Evolutionary conservation across 1,140 invertebrate species (phyloP).

Genomic region (Cylas formicarius): DNA sequence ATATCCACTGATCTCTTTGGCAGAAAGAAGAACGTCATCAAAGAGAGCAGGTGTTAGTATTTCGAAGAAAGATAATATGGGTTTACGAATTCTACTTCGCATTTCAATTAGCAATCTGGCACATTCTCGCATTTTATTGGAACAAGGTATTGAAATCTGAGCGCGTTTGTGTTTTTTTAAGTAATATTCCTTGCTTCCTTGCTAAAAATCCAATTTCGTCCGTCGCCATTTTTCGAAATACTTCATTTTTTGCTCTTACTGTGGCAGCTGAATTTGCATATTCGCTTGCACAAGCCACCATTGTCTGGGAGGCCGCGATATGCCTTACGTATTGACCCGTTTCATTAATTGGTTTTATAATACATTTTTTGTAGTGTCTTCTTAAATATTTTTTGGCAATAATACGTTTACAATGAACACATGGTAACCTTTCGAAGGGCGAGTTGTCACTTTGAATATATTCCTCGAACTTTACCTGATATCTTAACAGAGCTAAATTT

Average conservation of each 20-base stretch:
- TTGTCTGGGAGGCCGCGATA: slow-evolving; percentile 17
- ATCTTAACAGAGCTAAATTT: slow-evolving; percentile 13
- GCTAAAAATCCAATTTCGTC: slow-evolving; percentile 21
- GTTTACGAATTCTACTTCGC: slow-evolving; percentile 6
- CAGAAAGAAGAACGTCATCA: slow-evolving; percentile 7
- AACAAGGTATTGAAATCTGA: slow-evolving; percentile 19
- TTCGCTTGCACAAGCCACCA: slow-evolving; percentile 14
- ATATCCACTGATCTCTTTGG: slow-evolving; percentile 17
- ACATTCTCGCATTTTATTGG: slow-evolving; percentile 25
- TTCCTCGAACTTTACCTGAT: slow-evolving; percentile 14
- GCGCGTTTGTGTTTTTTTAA: slow-evolving; percentile 27
- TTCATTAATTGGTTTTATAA: too few species aligned
- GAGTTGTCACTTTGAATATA: slow-evolving; percentile 12
- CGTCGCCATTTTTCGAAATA: slow-evolving; percentile 23
- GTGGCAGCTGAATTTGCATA: slow-evolving; percentile 11
- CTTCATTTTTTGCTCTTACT: slow-evolving; percentile 21
- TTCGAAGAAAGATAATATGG: slow-evolving; percentile 10
- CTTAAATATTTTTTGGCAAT: slow-evolving; percentile 21
- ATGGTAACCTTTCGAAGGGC: slow-evolving; percentile 23
- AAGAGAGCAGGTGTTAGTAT: slow-evolving; percentile 13
- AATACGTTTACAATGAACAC: slow-evolving; percentile 14
- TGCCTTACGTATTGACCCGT: slow-evolving; percentile 5
- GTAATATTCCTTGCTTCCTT: slow-evolving; percentile 24
- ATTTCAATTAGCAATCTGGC: slow-evolving; percentile 19
- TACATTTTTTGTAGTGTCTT: slow-evolving; percentile 21